Evolutionary conservation across 2,888 invertebrate genomes (phyloP), one percentile per base, ranked within the genome.

Genomic region (Drosophila austrosaltans): DNA sequence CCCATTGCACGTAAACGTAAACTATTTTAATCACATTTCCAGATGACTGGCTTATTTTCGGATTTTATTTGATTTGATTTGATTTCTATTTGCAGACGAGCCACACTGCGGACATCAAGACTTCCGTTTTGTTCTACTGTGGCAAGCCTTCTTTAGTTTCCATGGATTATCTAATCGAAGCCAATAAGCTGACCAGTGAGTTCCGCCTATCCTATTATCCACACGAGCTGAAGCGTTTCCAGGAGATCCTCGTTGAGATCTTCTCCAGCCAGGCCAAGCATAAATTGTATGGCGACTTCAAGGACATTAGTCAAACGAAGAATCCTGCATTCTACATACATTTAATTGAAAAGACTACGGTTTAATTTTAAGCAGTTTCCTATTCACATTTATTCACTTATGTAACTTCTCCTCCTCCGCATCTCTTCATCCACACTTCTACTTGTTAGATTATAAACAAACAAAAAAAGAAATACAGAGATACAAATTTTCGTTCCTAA

Each of bases 141-240:
- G 96, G 97, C 5, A 94, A 95, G 81, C 95, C 97, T 1, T 94
- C 95, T 59, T 93, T 97, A 90, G 95, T 97, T 0, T 96, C 96
- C 3, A 93, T 97, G 89, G 97, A 98, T 92, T 98, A 98, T 91
- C 93, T 94, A 79, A 96, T 97, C 83, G 94, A 95, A 79, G 94
- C 94, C 44, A 93, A 94, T 81, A 89, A 90, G 59, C 82, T 91
- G 72, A 87, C 82, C 92, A 97, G 96, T 87, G 96, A 97, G 86
- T 98, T 98, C 92, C 95, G 97, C 1, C 93, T 98, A 36, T 97
- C 97, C 36, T 98, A 97, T 93, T 97, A 97, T 93, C 98, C 97
- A 0, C 97, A 98, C 91, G 94, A 94, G 75, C 91, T 97, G 81
- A 93, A 94, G 54, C 93, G 94, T 28, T 98, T 98, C 93, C 95